phyloP scores from a whole-genome alignment of 2,888 invertebrate genomes.

The Lasioglossum pauxillum region DNA sequence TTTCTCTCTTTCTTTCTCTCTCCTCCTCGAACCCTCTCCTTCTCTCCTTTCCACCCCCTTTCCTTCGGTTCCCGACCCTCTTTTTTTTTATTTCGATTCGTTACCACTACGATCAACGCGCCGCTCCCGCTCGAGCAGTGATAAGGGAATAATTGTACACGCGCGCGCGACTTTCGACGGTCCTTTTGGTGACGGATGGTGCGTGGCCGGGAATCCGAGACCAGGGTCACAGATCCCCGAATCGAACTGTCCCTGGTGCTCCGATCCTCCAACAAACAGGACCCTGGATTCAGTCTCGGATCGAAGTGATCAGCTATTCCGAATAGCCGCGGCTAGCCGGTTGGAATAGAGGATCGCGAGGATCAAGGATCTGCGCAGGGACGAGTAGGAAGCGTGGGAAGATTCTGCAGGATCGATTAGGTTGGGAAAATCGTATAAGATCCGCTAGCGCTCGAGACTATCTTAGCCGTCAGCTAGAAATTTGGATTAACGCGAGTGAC shows the following conservation, averaged over 20 bases:
- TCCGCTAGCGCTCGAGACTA: not conserved
- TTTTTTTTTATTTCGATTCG: slow-evolving; percentile 8
- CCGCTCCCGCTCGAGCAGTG: slow-evolving; percentile 50
- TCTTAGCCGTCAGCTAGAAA: not conserved
- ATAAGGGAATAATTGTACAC: slow-evolving; percentile 52
- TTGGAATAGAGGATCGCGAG: not conserved
- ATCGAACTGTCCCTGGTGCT: not conserved
- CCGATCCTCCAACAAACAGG: not conserved
- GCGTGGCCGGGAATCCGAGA: slow-evolving; percentile 13
- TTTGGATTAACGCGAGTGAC: slow-evolving; percentile 11
- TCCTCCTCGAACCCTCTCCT: slow-evolving; percentile 18
- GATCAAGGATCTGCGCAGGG: slow-evolving; percentile 11
- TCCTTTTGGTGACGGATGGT: slow-evolving; percentile 39
- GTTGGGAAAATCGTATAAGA: not conserved
- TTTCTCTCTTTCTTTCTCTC: slow-evolving; percentile 33
- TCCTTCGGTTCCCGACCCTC: not conserved
- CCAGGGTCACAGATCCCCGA: slow-evolving; percentile 17
- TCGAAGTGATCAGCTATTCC: not conserved
- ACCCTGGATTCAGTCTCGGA: not conserved
- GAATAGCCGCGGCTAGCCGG: not conserved
- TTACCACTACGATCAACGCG: slow-evolving; percentile 30
- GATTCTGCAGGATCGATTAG: slow-evolving; percentile 15
- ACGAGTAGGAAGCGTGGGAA: no score
- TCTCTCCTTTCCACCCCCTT: slow-evolving; percentile 33
- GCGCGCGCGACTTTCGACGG: slow-evolving; percentile 17